Evolutionary conservation across 1,140 invertebrate genomes (phyloP).

Genomic region (Eriosoma lanigerum): DNA sequence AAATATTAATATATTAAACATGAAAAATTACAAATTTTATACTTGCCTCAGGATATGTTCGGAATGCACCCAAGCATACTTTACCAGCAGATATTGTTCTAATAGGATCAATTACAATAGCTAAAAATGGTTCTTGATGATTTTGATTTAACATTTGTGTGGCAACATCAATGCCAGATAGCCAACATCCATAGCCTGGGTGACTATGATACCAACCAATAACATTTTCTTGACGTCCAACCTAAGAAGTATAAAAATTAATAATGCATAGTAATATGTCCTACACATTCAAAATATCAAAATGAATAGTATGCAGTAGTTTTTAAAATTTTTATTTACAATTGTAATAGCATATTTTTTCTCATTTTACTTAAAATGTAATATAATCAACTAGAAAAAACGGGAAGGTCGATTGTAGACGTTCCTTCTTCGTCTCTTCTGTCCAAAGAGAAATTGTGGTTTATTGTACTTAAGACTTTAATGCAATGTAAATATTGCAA

Average conservation of each 20-base stretch:
- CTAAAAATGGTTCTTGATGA: constrained; percentile 98
- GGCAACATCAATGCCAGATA: constrained; percentile 98
- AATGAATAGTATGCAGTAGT: no score
- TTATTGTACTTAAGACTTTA: no score
- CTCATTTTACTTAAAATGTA: no score
- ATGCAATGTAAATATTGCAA: no score
- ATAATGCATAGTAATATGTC: constrained; percentile 3
- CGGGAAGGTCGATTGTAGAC: no score
- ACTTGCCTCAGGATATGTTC: constrained; percentile 94
- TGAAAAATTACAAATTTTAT: constrained; percentile 29
- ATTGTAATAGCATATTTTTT: no score
- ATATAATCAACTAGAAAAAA: no score
- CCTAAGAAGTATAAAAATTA: no score
- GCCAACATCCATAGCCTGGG: constrained; percentile 99
- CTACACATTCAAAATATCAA: not conserved
- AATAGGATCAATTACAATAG: constrained; percentile 99
- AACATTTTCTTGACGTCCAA: constrained; percentile 92
- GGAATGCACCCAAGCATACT: constrained; percentile 97
- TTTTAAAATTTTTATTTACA: no score
- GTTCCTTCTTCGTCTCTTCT: no score
- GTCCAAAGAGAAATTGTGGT: no score
- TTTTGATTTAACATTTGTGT: constrained; percentile 99
- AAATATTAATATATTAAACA: not conserved
- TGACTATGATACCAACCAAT: constrained; percentile 99
- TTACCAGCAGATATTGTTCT: constrained; percentile 99